These are phyloP conservation scores for Carcinoscorpius rotundicauda DNA, from an alignment of 1,140 invertebrate species.

Conservation along the genomic window DNA sequence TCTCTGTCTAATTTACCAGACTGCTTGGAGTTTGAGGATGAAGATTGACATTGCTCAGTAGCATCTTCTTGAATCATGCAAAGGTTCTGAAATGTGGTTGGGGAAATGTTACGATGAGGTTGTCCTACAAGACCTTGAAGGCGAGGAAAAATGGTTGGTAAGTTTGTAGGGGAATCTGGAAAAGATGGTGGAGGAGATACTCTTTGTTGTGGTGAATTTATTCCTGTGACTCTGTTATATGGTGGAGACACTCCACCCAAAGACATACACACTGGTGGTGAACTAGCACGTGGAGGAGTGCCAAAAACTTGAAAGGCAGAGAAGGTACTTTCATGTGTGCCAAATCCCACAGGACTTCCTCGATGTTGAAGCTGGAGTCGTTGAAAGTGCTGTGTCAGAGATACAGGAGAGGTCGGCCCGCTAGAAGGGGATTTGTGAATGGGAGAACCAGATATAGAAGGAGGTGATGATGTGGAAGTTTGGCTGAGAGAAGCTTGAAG, in stretches of 20 bases:
- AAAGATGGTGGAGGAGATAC: slow-evolving; percentile 15
- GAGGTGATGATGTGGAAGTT: slow-evolving; percentile 22
- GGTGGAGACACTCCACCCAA: slow-evolving; percentile 10
- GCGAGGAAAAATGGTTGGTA: slow-evolving; percentile 10
- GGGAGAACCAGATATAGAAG: slow-evolving; percentile 31
- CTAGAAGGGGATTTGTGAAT: slow-evolving; percentile 16
- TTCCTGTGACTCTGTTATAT: slow-evolving; percentile 1
- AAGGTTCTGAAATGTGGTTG: slow-evolving; percentile 46
- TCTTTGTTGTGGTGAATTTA: slow-evolving; percentile 9
- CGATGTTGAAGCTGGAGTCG: slow-evolving; percentile 34
- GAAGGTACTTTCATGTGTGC: too few relatives aligned
- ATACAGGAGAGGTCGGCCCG: slow-evolving; percentile 16
- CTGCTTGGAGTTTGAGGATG: slow-evolving; percentile 6
- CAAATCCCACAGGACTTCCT: slow-evolving; percentile 16
- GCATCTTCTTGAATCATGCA: slow-evolving; percentile 69
- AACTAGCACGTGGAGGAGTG: slow-evolving; percentile 15
- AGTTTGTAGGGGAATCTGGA: slow-evolving; percentile 16
- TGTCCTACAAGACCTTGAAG: slow-evolving; percentile 1
- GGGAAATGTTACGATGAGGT: slow-evolving; percentile 33
- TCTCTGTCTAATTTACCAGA: not conserved
- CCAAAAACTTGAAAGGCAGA: not conserved
- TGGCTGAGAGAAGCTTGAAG: slow-evolving; percentile 11
- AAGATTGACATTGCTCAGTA: slow-evolving; percentile 38
- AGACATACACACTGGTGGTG: not conserved
- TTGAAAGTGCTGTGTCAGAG: slow-evolving; percentile 35